These are phyloP conservation scores for Lytechinus pictus DNA, from an alignment of 35 echinoderm and acorn worm species.

Conservation along the genomic window DNA sequence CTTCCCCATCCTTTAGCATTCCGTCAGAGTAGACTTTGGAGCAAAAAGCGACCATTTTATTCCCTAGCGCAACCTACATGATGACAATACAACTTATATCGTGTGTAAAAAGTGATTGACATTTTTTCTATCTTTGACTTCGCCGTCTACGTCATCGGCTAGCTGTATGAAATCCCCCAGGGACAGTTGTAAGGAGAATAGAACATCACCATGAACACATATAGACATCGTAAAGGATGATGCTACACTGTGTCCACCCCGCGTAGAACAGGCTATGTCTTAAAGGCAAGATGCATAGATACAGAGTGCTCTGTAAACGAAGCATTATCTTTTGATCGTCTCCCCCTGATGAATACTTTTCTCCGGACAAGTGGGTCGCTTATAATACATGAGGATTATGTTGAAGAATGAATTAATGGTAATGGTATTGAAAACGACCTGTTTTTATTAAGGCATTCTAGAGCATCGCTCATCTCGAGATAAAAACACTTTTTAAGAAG, in stretches of 20 bases:
- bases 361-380: neutral
- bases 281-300: neutral
- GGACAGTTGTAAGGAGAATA: neutral
- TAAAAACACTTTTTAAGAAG: too few species aligned
- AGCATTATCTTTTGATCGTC: neutral
- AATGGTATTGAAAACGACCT: neutral
- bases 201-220: neutral
- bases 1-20: neutral
- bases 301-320: neutral
- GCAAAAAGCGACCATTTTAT: neutral
- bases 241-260: neutral
- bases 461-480: too few species aligned
- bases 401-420: neutral
- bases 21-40: neutral
- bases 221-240: neutral
- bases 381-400: neutral
- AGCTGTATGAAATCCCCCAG: neutral
- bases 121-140: neutral
- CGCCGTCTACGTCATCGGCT: neutral
- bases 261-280: neutral
- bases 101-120: neutral
- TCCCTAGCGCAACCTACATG: neutral
- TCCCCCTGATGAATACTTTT: neutral
- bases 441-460: neutral
- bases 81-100: neutral